A percentile compares a stretch with the other conserved stretches of the same genome.
phyloP scores from a whole-genome alignment of 1,140 invertebrate genomes.

The Caenorhabditis latens region DNA sequence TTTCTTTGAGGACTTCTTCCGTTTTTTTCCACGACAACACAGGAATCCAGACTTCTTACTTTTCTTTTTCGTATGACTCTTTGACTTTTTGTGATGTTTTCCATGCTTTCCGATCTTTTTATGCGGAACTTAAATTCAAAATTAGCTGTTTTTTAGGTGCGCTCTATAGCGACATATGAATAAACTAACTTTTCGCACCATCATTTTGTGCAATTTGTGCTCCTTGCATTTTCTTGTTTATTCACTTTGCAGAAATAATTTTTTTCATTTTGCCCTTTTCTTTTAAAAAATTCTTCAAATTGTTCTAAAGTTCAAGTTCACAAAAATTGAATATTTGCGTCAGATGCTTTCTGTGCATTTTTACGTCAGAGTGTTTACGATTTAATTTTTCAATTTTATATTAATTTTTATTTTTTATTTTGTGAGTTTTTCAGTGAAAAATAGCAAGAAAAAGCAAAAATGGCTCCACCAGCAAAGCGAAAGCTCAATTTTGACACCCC shows the following conservation, averaged over 20 bases:
- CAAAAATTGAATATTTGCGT: too few relatives aligned
- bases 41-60: neutral
- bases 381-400: neutral
- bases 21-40: slow-evolving; percentile 32
- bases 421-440: neutral
- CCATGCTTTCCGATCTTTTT: neutral
- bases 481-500: neutral
- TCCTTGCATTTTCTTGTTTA: too few relatives aligned
- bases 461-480: neutral
- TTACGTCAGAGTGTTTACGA: neutral
- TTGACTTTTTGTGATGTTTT: slow-evolving; percentile 8
- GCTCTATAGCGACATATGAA: too few relatives aligned
- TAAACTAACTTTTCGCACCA: too few relatives aligned
- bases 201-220: neutral
- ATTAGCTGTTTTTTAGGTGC: neutral
- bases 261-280: too few relatives aligned
- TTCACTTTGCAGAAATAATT: too few relatives aligned
- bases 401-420: neutral
- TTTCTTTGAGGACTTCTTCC: neutral
- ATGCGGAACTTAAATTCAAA: neutral
- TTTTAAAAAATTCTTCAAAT: too few relatives aligned
- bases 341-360: too few relatives aligned
- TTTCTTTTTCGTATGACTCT: too few relatives aligned
- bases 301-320: too few relatives aligned
- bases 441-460: neutral